Evolutionary conservation across 2,888 invertebrate species (phyloP).

Genomic region (Ophion obscuratus): DNA sequence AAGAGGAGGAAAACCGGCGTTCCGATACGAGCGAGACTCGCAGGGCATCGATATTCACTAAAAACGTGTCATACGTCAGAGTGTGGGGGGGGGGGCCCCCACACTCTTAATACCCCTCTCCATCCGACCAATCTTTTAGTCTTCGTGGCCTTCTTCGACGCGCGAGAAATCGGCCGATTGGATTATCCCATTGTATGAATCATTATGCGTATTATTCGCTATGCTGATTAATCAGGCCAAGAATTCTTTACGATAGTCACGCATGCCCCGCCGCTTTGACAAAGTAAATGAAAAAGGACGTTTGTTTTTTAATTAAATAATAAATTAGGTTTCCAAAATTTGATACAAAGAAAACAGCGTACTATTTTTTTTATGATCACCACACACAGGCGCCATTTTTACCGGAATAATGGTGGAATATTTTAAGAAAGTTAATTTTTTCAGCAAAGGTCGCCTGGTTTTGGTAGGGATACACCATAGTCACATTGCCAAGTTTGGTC

Average conservation of each 20-base stretch:
- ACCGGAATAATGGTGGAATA: neutral
- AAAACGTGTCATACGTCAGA: slow-evolving; percentile 52
- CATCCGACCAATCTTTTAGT: neutral
- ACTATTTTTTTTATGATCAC: neutral
- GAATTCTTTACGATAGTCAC: neutral
- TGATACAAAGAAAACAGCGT: neutral
- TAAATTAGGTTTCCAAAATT: neutral
- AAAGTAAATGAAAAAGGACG: neutral
- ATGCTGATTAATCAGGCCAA: neutral
- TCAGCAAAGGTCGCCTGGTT: neutral
- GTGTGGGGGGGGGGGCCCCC: too few species aligned
- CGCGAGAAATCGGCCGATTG: neutral
- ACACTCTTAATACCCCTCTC: neutral
- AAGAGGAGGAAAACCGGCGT: slow-evolving; percentile 22
- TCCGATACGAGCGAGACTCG: neutral
- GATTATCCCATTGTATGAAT: neutral
- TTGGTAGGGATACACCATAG: neutral
- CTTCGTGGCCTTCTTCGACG: neutral
- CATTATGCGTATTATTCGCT: neutral
- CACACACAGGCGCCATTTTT: neutral
- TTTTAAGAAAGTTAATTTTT: neutral
- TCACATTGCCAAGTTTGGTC: neutral
- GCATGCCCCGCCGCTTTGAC: neutral
- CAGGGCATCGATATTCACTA: slow-evolving; percentile 25
- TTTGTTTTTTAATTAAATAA: neutral